phyloP scores from a whole-genome alignment of 2,797 vertebrate species.

The Mormyrops attenuatus region DNA sequence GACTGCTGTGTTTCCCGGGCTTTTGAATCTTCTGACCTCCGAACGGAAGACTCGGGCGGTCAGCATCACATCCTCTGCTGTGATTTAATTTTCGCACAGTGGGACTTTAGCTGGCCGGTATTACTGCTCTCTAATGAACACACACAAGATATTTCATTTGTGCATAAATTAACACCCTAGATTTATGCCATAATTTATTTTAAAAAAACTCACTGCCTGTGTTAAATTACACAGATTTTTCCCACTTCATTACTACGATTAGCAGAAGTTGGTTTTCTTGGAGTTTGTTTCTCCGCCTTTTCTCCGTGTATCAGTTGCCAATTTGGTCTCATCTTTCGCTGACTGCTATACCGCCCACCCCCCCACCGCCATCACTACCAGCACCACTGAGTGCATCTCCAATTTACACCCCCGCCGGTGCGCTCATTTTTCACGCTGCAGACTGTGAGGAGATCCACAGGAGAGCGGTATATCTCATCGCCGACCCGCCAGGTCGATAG shows the following conservation, averaged over 20 bases:
- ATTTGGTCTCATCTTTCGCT: background rate
- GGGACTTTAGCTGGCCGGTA: background rate
- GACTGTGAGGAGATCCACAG: background rate
- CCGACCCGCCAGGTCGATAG: background rate
- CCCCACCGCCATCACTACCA: background rate
- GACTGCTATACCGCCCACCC: background rate
- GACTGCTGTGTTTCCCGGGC: background rate
- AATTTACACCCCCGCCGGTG: background rate
- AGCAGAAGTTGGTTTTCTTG: background rate
- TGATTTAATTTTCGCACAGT: constrained; percentile 4
- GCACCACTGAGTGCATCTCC: background rate
- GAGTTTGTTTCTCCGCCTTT: background rate
- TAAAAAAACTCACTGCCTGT: background rate
- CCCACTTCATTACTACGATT: background rate
- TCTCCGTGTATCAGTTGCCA: background rate
- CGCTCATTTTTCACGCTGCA: background rate
- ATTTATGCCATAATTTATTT: background rate
- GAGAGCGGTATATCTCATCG: background rate
- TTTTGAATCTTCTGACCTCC: background rate
- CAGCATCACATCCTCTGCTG: background rate
- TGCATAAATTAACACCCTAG: constrained; percentile 10
- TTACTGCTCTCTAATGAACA: background rate
- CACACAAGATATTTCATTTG: background rate
- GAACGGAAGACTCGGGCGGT: background rate
- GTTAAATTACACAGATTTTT: background rate